phyloP scores from a whole-genome alignment of 2,888 invertebrate genomes.

The Malthinus flaveolus region DNA sequence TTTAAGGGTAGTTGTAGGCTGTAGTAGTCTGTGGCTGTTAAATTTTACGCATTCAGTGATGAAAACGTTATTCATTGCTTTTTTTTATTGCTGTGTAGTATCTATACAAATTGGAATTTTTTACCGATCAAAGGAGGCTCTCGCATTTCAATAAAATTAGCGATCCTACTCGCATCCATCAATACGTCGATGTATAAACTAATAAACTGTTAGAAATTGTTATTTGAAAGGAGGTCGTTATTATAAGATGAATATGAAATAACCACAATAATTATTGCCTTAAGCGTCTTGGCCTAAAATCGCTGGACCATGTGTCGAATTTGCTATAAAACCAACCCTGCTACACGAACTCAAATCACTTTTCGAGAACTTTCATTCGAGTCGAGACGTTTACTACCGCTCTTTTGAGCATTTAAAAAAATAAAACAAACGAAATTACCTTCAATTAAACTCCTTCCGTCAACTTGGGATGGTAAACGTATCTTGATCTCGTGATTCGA shows the following conservation, averaged over 20 bases:
- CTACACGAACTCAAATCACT: background rate
- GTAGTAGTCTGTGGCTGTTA: too few relatives aligned
- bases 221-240: slow-evolving; percentile 25
- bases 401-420: background rate
- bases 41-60: too few relatives aligned
- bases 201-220: slow-evolving; percentile 20
- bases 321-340: slow-evolving; percentile 20
- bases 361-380: background rate
- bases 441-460: slow-evolving; percentile 43
- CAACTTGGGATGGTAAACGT: slow-evolving; percentile 49
- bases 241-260: slow-evolving; percentile 13
- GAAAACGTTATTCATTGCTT: too few relatives aligned
- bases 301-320: slow-evolving; percentile 18
- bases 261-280: slow-evolving; percentile 11
- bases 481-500: slow-evolving; percentile 56
- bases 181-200: slow-evolving; percentile 11
- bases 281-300: slow-evolving; percentile 18
- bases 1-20: too few relatives aligned
- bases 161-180: too few relatives aligned
- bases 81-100: too few relatives aligned
- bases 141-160: too few relatives aligned
- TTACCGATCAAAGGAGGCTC: too few relatives aligned
- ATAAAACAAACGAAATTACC: slow-evolving; percentile 32
- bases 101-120: too few relatives aligned
- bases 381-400: background rate